Evolutionary conservation across 2,888 invertebrate genomes (phyloP).

Genomic region (Drosophila greeni): DNA sequence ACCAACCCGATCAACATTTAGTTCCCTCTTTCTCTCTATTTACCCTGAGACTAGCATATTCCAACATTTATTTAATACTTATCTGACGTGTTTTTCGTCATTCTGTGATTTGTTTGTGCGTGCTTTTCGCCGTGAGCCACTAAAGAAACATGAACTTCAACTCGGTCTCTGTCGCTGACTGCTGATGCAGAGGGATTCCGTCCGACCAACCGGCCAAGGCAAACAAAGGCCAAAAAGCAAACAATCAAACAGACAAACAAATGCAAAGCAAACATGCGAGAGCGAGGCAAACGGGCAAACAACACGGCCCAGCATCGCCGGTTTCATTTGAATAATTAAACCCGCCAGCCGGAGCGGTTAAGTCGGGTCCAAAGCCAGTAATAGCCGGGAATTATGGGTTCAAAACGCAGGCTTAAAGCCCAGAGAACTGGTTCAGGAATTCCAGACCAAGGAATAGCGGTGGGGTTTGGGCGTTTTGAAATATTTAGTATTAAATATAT

Average conservation of each 20-base stretch:
- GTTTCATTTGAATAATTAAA: constrained; percentile 62
- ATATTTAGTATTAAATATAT: neutral
- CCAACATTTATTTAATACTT: constrained; percentile 12
- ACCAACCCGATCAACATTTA: neutral
- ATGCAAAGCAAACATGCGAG: constrained; percentile 40
- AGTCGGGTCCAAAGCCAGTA: constrained; percentile 15
- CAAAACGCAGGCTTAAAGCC: constrained; percentile 1
- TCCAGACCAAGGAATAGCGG: neutral
- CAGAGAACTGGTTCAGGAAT: neutral
- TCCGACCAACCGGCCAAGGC: constrained; percentile 43
- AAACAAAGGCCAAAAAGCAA: constrained; percentile 45
- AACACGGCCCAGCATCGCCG: constrained; percentile 33
- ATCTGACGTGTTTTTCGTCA: constrained; percentile 6
- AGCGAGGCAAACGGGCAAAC: constrained; percentile 27
- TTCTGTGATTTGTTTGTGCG: constrained; percentile 27
- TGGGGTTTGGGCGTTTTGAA: no score
- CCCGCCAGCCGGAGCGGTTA: constrained; percentile 27
- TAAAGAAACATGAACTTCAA: constrained; percentile 52
- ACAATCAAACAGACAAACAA: constrained; percentile 41
- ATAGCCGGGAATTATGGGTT: constrained; percentile 14
- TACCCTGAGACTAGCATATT: neutral
- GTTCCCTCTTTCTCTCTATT: neutral
- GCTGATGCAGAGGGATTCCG: constrained; percentile 38
- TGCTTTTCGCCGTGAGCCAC: constrained; percentile 37
- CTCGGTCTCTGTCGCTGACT: constrained; percentile 22